Evolutionary conservation across 2,113 vertebrate genomes (phyloP).

Genomic region (Ceuthmochares aereus): DNA sequence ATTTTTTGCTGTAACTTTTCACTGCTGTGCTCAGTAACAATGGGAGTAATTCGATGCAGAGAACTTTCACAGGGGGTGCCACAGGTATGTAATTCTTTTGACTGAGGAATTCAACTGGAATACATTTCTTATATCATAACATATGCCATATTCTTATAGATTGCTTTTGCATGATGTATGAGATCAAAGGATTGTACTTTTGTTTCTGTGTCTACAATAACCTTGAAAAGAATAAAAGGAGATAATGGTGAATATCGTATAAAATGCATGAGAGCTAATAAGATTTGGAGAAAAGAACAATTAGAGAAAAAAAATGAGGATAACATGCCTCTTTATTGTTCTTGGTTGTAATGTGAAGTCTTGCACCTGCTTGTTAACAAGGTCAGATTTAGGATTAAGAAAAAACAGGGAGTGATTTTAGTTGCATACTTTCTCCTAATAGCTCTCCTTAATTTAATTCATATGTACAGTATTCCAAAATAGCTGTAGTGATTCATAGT

Average conservation of each 20-base stretch:
- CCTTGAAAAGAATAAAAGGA: conserved; percentile 24
- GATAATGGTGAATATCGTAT: not conserved
- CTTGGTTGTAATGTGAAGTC: conserved; percentile 39
- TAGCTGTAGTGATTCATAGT: conserved; percentile 58
- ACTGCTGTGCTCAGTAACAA: not conserved
- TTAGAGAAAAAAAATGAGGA: not conserved
- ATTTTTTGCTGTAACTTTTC: conserved; percentile 6
- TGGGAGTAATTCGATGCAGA: conserved; percentile 8
- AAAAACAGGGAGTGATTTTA: conserved; percentile 7
- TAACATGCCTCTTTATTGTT: conserved; percentile 25
- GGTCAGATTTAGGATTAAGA: conserved; percentile 41
- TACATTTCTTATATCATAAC: conserved; percentile 27
- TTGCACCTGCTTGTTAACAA: conserved; percentile 67
- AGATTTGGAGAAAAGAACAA: not conserved
- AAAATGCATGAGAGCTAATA: conserved; percentile 4
- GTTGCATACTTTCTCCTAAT: conserved; percentile 51
- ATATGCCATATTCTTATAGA: not conserved
- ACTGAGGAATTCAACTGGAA: conserved; percentile 32
- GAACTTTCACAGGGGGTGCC: not conserved
- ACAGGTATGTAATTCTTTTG: conserved; percentile 4
- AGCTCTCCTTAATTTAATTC: conserved; percentile 70
- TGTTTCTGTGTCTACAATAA: conserved; percentile 9
- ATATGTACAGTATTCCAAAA: conserved; percentile 64
- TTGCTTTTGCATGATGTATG: conserved; percentile 21
- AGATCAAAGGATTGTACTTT: conserved; percentile 58